Percentiles rank a stretch among this genome's conserved stretches.
Conservation (phyloP, 2,888 invertebrate species). For the Diarsia brunnea region DNA sequence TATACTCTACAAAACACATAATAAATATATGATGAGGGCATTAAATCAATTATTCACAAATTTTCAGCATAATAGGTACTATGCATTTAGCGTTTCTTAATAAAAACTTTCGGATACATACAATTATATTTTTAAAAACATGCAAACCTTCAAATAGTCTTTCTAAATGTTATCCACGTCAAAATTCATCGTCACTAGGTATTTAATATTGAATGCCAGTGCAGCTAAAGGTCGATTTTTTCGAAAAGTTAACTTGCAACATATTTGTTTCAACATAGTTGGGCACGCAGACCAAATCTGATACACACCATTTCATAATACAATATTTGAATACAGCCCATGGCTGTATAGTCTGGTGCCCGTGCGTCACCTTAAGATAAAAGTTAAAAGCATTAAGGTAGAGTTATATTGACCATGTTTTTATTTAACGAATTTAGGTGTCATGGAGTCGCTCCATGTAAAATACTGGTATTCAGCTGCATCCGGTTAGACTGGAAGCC, state of each 20-base stretch:
- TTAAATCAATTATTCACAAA: not conserved
- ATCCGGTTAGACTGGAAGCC: no score
- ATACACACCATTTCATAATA: constrained; percentile 66
- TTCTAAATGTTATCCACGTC: not conserved
- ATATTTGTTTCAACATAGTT: constrained; percentile 60
- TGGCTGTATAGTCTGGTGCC: constrained; percentile 15
- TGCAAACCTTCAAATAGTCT: not conserved
- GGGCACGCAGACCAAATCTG: constrained; percentile 51
- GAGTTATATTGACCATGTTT: not conserved
- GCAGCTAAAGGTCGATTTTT: constrained; percentile 64
- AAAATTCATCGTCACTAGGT: constrained; percentile 21
- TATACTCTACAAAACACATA: not conserved
- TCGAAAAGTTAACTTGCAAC: constrained; percentile 58
- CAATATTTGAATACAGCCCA: constrained; percentile 58
- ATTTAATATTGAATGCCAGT: constrained; percentile 18
- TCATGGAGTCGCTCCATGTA: no score
- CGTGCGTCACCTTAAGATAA: not conserved
- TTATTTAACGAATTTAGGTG: not conserved
- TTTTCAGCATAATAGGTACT: not conserved
- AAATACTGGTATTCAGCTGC: no score
- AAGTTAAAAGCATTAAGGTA: not conserved
- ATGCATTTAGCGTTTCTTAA: not conserved
- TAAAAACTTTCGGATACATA: not conserved
- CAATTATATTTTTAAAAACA: not conserved
- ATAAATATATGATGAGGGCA: not conserved